A percentile compares a stretch with the other conserved stretches of the same genome.
phyloP scores from a whole-genome alignment of 2,113 vertebrate species.

The Grammomys dolichurus region DNA sequence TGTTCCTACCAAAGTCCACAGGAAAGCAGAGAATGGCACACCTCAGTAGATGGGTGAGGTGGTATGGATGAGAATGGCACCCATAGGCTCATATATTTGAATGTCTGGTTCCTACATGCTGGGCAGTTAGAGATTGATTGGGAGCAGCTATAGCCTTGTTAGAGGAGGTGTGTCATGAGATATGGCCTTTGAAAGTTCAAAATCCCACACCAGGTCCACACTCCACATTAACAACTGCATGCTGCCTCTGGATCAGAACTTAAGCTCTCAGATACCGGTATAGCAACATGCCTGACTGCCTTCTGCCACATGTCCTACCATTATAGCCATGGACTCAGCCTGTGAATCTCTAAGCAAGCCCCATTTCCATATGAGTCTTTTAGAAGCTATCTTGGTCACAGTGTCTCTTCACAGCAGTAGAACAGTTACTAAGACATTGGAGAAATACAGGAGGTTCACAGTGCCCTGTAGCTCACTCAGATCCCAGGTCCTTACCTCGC shows the following conservation, averaged over 20 bases:
- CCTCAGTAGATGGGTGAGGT: background rate
- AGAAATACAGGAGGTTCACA: background rate
- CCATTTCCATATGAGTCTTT: background rate
- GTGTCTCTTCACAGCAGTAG: background rate
- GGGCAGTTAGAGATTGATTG: background rate
- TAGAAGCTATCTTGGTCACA: background rate
- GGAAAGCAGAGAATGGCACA: background rate
- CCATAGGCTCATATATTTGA: background rate
- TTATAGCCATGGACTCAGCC: background rate
- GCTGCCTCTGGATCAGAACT: background rate
- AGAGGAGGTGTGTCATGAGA: background rate
- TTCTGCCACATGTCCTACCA: background rate
- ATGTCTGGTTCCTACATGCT: background rate
- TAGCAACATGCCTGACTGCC: background rate
- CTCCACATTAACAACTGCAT: background rate
- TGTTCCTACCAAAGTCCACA: no score
- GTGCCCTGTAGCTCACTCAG: no score
- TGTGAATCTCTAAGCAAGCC: no score
- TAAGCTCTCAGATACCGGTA: background rate
- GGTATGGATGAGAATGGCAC: background rate
- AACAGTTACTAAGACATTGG: background rate
- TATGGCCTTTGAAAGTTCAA: background rate
- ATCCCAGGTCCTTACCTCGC: background rate
- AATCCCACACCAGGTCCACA: background rate
- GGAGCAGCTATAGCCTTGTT: background rate